Evolutionary conservation across 35 echinoderm and acorn worm species (phyloP).

Genomic region (Ophioderma brevispina): DNA sequence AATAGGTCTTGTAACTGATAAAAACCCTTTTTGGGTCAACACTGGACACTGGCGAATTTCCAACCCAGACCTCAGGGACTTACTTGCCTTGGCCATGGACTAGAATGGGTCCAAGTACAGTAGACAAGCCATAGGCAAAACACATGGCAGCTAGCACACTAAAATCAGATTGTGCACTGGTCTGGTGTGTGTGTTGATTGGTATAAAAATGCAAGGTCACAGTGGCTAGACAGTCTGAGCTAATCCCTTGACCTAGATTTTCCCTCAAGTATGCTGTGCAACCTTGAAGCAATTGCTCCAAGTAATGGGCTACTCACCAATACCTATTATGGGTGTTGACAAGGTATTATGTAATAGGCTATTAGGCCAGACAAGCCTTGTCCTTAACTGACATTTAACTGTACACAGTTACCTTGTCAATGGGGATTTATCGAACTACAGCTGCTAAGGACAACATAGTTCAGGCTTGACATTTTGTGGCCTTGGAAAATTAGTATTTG

Average conservation of each 20-base stretch:
- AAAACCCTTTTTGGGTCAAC: no score
- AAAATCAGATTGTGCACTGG: no score
- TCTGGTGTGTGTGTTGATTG: not conserved
- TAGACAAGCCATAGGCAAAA: no score
- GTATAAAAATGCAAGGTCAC: not conserved
- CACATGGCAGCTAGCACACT: no score
- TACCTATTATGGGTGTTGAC: not conserved
- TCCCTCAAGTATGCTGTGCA: not conserved
- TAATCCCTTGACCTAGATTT: not conserved
- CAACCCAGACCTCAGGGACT: no score
- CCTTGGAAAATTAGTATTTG: not conserved
- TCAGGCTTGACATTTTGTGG: not conserved
- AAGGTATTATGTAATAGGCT: slow-evolving; percentile 7
- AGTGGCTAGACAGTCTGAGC: not conserved
- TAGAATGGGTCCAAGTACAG: no score
- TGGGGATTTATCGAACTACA: not conserved
- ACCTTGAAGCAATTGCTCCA: not conserved
- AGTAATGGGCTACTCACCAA: not conserved
- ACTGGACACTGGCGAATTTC: no score
- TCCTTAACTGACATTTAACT: not conserved
- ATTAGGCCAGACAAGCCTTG: not conserved
- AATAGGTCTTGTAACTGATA: not conserved
- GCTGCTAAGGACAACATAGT: not conserved
- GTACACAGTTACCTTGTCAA: not conserved
- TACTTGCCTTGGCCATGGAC: no score